Conservation (phyloP, 2,113 vertebrate genomes). For the Acanthisitta chloris region DNA sequence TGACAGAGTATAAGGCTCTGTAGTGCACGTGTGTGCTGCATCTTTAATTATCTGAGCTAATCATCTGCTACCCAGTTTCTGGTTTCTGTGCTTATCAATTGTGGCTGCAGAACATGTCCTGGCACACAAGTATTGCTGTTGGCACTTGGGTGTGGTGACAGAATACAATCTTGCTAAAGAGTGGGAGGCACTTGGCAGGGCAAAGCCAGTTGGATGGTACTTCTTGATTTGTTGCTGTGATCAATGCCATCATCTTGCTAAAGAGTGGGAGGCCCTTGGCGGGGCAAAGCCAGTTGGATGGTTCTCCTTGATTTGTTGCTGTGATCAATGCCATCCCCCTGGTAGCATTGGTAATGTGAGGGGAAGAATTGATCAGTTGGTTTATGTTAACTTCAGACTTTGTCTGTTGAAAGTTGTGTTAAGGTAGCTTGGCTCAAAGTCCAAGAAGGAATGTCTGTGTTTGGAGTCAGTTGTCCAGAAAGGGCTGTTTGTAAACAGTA, state of each 20-base stretch:
- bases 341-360: background rate
- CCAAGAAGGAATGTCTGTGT: background rate
- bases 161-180: background rate
- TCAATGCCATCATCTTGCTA: background rate
- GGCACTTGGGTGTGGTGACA: background rate
- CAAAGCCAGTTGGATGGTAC: background rate
- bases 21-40: fast-evolving
- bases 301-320: background rate
- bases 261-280: background rate
- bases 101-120: background rate
- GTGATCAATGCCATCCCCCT: fast-evolving
- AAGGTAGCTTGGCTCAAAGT: background rate
- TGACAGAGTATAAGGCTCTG: fast-evolving
- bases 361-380: fast-evolving
- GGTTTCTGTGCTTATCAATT: background rate
- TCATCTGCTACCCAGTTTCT: background rate
- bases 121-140: background rate
- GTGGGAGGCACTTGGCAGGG: background rate
- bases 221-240: background rate
- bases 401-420: background rate
- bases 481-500: background rate
- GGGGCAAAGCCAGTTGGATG: background rate
- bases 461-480: background rate
- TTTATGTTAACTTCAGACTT: background rate
- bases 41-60: too few relatives aligned